These are phyloP conservation scores for Eucidaris tribuloides DNA, from an alignment of 35 echinoderm and acorn worm genomes.

Conservation along the genomic window DNA sequence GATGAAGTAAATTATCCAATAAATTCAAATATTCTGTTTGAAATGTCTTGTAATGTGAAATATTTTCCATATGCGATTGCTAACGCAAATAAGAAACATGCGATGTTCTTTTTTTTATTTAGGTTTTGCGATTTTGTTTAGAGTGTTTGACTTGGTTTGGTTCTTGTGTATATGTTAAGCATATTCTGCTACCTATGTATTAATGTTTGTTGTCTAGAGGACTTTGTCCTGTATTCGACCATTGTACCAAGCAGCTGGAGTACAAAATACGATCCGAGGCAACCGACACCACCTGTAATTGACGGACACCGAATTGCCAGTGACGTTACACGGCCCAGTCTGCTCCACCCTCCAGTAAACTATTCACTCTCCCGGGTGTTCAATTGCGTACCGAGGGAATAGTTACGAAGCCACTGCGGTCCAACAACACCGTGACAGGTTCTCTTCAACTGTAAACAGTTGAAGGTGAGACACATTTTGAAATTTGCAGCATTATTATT, in stretches of 20 bases:
- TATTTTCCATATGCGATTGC: too few relatives aligned
- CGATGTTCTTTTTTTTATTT: too few relatives aligned
- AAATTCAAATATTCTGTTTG: too few relatives aligned
- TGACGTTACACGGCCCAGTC: not conserved
- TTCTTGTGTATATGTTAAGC: too few relatives aligned
- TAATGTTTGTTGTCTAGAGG: not conserved
- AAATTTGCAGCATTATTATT: not conserved
- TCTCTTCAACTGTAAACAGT: conserved; percentile 5
- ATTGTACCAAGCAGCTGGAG: not conserved
- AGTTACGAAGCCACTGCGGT: not conserved
- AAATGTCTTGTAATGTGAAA: too few relatives aligned
- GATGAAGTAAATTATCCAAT: too few relatives aligned
- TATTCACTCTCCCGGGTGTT: not conserved
- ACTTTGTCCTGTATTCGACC: not conserved
- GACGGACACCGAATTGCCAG: not conserved
- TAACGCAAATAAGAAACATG: too few relatives aligned
- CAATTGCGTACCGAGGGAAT: not conserved
- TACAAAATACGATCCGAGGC: not conserved
- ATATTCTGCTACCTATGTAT: too few relatives aligned
- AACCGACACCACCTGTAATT: not conserved
- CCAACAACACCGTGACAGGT: not conserved
- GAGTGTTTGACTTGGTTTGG: too few relatives aligned
- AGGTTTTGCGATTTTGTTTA: too few relatives aligned
- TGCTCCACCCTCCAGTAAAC: not conserved
- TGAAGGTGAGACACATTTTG: not conserved